These are phyloP conservation scores for Scatophagus argus DNA, from an alignment of 2,113 vertebrate genomes.

Conservation along the genomic window DNA sequence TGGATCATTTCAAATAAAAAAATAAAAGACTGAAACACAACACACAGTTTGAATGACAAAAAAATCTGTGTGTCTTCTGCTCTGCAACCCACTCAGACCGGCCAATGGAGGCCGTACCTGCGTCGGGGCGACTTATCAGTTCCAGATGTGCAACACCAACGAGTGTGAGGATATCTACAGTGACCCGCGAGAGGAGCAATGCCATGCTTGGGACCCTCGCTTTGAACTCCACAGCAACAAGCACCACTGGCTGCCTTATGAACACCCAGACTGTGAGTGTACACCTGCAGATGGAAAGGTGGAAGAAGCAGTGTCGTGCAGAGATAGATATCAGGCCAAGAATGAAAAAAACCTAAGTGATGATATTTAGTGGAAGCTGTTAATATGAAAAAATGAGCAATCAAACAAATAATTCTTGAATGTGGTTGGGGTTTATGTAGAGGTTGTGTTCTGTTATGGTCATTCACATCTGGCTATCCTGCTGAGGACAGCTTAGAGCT, in stretches of 20 bases:
- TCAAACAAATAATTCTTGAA: slow-evolving; percentile 33
- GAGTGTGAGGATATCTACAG: slow-evolving; percentile 90
- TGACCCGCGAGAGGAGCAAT: slow-evolving; percentile 94
- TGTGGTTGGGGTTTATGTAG: slow-evolving; percentile 37
- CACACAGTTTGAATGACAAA: not conserved
- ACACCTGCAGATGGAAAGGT: not conserved
- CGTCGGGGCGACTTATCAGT: slow-evolving; percentile 89
- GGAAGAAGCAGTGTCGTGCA: not conserved
- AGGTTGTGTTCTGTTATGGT: slow-evolving; percentile 40
- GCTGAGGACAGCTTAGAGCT: slow-evolving; percentile 54
- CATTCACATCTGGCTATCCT: slow-evolving; percentile 66
- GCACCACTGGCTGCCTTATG: slow-evolving; percentile 97
- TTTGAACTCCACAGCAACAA: slow-evolving; percentile 90
- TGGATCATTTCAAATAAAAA: not conserved
- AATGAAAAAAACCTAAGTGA: not conserved
- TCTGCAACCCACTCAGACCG: slow-evolving; percentile 83
- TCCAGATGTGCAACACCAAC: slow-evolving; percentile 93
- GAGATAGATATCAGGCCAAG: not conserved
- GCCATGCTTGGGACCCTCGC: slow-evolving; percentile 88
- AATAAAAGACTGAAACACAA: not conserved
- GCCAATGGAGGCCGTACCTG: slow-evolving; percentile 93
- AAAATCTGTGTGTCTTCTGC: not conserved
- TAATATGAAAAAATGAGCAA: slow-evolving; percentile 16
- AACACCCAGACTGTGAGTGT: slow-evolving; percentile 92
- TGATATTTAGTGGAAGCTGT: slow-evolving; percentile 24